Evolutionary conservation across 2,113 vertebrate genomes (phyloP).

Genomic region (Sterrhoptilus dennistouni): DNA sequence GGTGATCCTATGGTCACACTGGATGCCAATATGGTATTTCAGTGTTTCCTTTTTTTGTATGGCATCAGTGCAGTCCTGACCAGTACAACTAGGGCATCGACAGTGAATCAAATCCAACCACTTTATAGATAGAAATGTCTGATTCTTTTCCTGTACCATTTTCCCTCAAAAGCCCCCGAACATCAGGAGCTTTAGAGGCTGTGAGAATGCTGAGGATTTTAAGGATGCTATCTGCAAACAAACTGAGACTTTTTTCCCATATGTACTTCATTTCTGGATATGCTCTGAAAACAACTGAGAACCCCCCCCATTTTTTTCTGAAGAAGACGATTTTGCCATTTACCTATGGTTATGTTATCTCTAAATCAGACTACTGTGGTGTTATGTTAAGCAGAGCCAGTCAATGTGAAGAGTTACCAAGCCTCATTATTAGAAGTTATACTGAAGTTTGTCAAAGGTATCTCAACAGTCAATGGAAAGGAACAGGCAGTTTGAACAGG

Average conservation of each 20-base stretch:
- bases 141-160: background rate
- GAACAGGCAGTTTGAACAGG: background rate
- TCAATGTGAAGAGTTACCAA: background rate
- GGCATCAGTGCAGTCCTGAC: background rate
- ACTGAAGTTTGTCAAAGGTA: background rate
- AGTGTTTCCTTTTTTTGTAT: background rate
- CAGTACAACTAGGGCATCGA: background rate
- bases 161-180: background rate
- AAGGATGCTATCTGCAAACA: background rate
- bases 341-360: background rate
- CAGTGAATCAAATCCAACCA: background rate
- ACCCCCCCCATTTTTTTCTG: background rate
- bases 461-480: background rate
- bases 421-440: background rate
- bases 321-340: background rate
- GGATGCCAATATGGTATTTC: background rate
- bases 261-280: background rate
- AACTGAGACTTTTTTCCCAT: background rate
- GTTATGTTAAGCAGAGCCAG: background rate
- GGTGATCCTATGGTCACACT: background rate
- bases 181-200: background rate
- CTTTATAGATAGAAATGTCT: background rate
- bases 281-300: background rate
- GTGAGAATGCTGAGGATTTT: background rate
- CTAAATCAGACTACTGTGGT: background rate